Percentiles rank a stretch among this genome's conserved stretches.
phyloP scores from a whole-genome alignment of 2,888 invertebrate species.

The Dinocampus coccinellae region DNA sequence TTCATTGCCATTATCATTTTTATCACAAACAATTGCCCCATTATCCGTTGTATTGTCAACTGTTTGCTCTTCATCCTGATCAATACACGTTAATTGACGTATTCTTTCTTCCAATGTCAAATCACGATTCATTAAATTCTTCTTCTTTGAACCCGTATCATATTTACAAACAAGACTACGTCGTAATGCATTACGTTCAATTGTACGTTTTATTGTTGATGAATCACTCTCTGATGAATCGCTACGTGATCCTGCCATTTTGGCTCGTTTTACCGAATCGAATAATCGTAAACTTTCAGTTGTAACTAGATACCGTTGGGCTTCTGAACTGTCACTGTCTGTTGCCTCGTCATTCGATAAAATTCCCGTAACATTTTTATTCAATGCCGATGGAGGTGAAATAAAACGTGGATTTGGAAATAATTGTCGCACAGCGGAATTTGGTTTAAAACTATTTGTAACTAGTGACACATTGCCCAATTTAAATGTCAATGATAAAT shows the following conservation, averaged over 20 bases:
- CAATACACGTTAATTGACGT: conserved; percentile 83
- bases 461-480: conserved; percentile 72
- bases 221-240: conserved; percentile 66
- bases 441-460: conserved; percentile 75
- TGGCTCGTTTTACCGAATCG: conserved; percentile 75
- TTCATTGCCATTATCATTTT: not conserved
- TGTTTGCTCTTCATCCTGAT: conserved; percentile 78
- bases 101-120: conserved; percentile 89
- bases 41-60: conserved; percentile 49
- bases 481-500: conserved; percentile 73
- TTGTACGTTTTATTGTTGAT: conserved; percentile 77
- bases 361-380: conserved; percentile 40
- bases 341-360: conserved; percentile 51
- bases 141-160: conserved; percentile 72
- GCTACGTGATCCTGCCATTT: conserved; percentile 66
- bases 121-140: conserved; percentile 73
- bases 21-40: conserved; percentile 10
- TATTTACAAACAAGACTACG: conserved; percentile 81
- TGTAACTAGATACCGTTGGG: conserved; percentile 75
- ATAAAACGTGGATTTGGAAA: conserved; percentile 78
- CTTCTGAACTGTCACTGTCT: conserved; percentile 68
- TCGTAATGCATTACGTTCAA: conserved; percentile 85
- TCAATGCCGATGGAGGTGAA: conserved; percentile 75
- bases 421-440: conserved; percentile 87
- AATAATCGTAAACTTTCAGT: conserved; percentile 82